Base-by-base conservation (phyloP, 53 echinoderm and acorn worm genomes). In the Holothuria scabra region DNA sequence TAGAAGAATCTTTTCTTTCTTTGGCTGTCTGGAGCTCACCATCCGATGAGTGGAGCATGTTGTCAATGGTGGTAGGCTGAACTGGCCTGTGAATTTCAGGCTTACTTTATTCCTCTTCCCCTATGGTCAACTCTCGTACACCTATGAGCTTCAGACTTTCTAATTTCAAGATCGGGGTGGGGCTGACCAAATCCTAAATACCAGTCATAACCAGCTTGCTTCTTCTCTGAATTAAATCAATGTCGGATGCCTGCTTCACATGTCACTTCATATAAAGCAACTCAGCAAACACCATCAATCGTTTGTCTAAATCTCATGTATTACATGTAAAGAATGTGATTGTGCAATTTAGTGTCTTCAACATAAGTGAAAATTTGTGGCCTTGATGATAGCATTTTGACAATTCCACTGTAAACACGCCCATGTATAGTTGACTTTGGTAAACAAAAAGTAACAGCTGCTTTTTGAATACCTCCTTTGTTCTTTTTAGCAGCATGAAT, bases 151-250 rank as follows among this genome's bases (percentile, higher is more conserved):
- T n/a, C n/a, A n/a, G n/a, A n/a, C 48, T 92, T 85, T 23, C 82
- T 22, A 31, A 85, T 46, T 0, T 87, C 76, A 26, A 91, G 52
- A 18, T 87, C 65, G 18, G 87, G 91, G 55, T 91, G 84, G 12
- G 74, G 20, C 10, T n/a, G 32, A 58, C 49, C 66, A 28, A 83
- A 87, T 4, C 79, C 79, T 41, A 66, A 67, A 48, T 68, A 82
- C 92, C 92, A 88, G 83, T 91, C 92, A 66, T 91, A 88, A 46
- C 88, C 92, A 25, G 89, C 89, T 70, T 29, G 81, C 56, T 89
- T 60, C 60, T 70, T 87, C 59, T 81, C 75, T n/a, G 62, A 74
- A 78, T 87, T 90, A 82, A 90, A 87, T 8, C 24, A 21, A 67
- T 93, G 85, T 14, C 76, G 52, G 13, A 84, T 41, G 1, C 93